phyloP scores from a whole-genome alignment of 1,140 invertebrate species.

The Caenorhabditis latens region DNA sequence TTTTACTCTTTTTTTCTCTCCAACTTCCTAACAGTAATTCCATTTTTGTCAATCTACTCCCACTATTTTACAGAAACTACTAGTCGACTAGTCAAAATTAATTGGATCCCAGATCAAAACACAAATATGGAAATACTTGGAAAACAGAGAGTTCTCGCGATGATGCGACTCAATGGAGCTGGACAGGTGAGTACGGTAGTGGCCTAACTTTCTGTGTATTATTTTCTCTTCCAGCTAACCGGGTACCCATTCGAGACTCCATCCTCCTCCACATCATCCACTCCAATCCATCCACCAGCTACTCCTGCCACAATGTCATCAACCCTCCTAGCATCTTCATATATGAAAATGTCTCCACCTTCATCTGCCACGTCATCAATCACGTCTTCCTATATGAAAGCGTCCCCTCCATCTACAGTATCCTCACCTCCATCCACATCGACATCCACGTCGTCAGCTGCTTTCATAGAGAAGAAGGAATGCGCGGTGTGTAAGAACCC shows the following conservation, averaged over 20 bases:
- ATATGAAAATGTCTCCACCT: constrained; percentile 9
- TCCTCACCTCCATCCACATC: constrained; percentile 13
- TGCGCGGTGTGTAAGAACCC: constrained; percentile 49
- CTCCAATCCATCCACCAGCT: neutral
- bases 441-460: neutral
- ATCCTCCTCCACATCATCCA: neutral
- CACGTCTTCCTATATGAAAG: neutral
- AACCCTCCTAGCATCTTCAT: neutral
- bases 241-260: constrained; percentile 26
- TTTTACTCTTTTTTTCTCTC: no score
- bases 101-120: constrained; percentile 30
- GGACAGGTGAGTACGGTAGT: constrained; percentile 17
- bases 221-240: neutral
- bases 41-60: no score
- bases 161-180: constrained; percentile 25
- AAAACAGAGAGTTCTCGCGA: constrained; percentile 23
- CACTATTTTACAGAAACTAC: neutral
- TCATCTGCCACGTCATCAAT: neutral
- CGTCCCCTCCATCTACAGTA: neutral
- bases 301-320: neutral
- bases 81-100: neutral
- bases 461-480: constrained; percentile 8
- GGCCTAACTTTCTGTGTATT: no score
- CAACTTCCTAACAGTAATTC: no score
- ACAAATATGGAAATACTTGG: constrained; percentile 22